These are phyloP conservation scores for Rapana venosa DNA, from an alignment of 2,888 invertebrate genomes.

Conservation along the genomic window DNA sequence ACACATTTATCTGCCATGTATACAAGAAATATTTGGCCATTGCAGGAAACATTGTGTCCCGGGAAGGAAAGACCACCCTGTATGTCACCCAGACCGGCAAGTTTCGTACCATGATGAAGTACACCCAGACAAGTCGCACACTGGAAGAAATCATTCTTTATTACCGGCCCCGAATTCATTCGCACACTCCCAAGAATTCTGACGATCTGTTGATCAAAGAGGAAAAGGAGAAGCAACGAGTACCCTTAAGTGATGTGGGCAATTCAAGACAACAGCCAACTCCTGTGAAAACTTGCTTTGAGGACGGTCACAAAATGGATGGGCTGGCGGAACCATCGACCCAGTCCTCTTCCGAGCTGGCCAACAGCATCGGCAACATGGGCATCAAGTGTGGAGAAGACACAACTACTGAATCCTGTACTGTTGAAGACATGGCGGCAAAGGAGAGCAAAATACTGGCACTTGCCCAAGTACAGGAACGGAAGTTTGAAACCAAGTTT, in stretches of 20 bases:
- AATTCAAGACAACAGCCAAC: not conserved
- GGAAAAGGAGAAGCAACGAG: not conserved
- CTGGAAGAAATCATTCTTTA: constrained; percentile 25
- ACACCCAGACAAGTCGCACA: not conserved
- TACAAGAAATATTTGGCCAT: too few relatives aligned
- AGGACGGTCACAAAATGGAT: not conserved
- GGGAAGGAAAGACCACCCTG: constrained; percentile 16
- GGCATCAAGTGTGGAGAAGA: too few relatives aligned
- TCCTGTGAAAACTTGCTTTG: too few relatives aligned
- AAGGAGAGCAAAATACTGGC: too few relatives aligned
- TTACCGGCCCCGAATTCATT: constrained; percentile 24
- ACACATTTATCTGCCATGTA: too few relatives aligned
- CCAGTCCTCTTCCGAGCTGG: not conserved
- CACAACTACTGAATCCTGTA: too few relatives aligned
- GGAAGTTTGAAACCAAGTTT: too few relatives aligned
- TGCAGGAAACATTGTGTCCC: constrained; percentile 26
- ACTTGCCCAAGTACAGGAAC: too few relatives aligned
- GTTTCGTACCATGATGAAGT: not conserved
- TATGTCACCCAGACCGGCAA: not conserved
- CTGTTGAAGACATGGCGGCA: too few relatives aligned
- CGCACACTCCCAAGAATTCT: not conserved
- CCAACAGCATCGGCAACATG: not conserved
- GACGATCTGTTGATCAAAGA: not conserved
- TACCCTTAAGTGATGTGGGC: not conserved
- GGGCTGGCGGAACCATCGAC: not conserved